Conservation (phyloP, 2,888 invertebrate genomes). For the Lottia gigantea region DNA sequence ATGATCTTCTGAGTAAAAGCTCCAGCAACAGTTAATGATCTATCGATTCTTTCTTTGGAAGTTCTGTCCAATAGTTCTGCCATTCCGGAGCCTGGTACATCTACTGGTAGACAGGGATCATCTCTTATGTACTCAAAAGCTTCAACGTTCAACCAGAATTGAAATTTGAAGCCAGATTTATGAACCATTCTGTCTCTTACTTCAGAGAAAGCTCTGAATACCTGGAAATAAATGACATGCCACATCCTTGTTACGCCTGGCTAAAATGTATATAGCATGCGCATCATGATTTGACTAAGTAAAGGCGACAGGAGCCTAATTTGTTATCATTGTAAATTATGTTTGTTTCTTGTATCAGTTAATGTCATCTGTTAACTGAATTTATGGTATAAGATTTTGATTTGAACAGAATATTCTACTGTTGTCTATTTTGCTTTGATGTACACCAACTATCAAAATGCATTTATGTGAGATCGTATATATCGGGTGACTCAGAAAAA, state of each 20-base stretch:
- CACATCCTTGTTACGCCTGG: neutral
- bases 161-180: conserved; percentile 28
- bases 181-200: conserved; percentile 23
- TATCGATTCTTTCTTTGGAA: conserved; percentile 46
- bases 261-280: no score
- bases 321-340: no score
- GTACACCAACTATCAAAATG: no score
- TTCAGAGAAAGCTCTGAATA: conserved; percentile 32
- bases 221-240: conserved; percentile 26
- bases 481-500: no score
- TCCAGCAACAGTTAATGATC: conserved; percentile 44
- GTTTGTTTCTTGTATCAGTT: no score
- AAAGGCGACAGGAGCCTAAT: no score
- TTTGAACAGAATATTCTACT: no score
- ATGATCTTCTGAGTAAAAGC: conserved; percentile 45
- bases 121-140: conserved; percentile 50
- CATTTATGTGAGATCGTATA: no score
- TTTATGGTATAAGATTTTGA: no score
- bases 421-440: no score
- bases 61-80: conserved; percentile 34
- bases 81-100: conserved; percentile 41
- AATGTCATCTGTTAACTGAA: no score
- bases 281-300: no score
- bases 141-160: conserved; percentile 55
- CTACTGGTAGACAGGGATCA: conserved; percentile 51